Percentiles rank a stretch among this genome's conserved stretches.
These are phyloP conservation scores for Anhinga rufa DNA, from an alignment of 2,113 vertebrate genomes.

Conservation along the genomic window DNA sequence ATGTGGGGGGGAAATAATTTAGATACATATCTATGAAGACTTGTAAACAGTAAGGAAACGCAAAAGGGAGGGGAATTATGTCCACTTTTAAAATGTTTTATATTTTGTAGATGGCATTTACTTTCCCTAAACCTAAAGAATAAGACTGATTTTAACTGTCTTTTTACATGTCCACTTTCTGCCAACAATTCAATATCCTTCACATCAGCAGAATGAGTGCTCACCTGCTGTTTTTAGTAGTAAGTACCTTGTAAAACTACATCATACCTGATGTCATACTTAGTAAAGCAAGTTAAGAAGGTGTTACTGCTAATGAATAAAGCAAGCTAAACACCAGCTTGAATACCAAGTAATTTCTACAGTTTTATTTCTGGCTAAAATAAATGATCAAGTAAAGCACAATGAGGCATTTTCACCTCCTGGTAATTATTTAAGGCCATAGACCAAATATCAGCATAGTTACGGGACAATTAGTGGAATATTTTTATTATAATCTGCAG, in stretches of 20 bases:
- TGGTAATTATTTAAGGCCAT: background rate
- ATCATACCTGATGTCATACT: background rate
- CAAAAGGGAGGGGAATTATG: background rate
- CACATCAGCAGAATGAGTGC: background rate
- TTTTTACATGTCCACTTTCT: background rate
- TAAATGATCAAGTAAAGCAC: background rate
- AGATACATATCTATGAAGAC: background rate
- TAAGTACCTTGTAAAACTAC: background rate
- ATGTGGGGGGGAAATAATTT: background rate
- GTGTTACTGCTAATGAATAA: background rate
- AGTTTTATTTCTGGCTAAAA: background rate
- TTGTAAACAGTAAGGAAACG: background rate
- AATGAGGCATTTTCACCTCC: background rate
- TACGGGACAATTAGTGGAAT: background rate
- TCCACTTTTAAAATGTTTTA: background rate
- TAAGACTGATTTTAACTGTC: background rate
- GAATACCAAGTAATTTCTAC: background rate
- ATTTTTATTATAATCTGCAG: background rate
- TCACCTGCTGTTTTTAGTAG: background rate
- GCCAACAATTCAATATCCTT: background rate
- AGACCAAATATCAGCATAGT: background rate
- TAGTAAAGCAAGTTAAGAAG: background rate
- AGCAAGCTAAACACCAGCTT: background rate
- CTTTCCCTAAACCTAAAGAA: background rate
- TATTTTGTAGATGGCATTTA: background rate